These are phyloP conservation scores for Dysidea cf. avara DNA, from an alignment of 37 sponge, comb jelly and placozoan species.

Conservation along the genomic window DNA sequence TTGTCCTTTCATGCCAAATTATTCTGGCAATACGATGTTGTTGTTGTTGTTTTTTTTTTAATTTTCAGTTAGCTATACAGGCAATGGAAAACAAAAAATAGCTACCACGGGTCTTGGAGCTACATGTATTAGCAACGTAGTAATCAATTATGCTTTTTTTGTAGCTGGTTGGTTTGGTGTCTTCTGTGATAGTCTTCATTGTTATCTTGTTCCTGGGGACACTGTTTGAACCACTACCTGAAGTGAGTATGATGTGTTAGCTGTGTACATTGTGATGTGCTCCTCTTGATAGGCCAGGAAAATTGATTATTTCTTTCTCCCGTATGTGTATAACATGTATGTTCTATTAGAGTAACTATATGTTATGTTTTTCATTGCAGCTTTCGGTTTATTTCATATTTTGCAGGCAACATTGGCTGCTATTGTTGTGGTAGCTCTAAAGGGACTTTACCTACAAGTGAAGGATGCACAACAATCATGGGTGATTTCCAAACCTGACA, in stretches of 20 bases:
- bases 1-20: not conserved
- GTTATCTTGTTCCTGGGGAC: constrained; percentile 52
- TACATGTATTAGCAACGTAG: no score
- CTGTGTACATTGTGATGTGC: no score
- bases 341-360: no score
- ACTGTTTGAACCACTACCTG: constrained; percentile 65
- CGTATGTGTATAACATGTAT: no score
- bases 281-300: no score
- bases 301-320: no score
- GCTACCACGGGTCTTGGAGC: no score
- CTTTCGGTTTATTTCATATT: not conserved
- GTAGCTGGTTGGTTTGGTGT: constrained; percentile 66
- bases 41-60: not conserved
- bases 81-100: no score
- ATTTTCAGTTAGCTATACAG: no score
- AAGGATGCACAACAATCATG: constrained; percentile 58
- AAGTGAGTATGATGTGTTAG: constrained; percentile 27
- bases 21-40: not conserved
- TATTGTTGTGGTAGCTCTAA: constrained; percentile 73
- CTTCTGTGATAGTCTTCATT: constrained; percentile 61
- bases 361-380: no score
- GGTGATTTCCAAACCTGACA: constrained; percentile 47
- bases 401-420: constrained; percentile 72
- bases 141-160: no score
- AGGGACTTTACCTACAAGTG: constrained; percentile 66